phyloP scores from a whole-genome alignment of 2,113 vertebrate species.

The Paralichthys olivaceus region DNA sequence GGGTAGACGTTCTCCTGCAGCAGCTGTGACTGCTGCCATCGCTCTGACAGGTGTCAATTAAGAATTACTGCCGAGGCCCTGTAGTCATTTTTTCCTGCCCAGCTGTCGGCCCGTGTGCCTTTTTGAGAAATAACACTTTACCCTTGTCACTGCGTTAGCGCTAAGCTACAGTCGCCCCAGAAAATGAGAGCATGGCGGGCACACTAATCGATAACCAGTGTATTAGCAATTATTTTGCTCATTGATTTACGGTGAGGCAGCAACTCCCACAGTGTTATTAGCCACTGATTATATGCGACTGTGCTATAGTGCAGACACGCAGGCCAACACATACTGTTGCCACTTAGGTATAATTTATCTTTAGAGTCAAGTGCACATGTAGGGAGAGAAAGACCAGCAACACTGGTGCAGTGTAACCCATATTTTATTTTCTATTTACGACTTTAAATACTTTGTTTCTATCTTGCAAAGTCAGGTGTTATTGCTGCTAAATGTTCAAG shows the following conservation, averaged over 20 bases:
- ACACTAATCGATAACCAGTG: slow-evolving; percentile 98
- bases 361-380: neutral
- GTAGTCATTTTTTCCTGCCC: slow-evolving; percentile 86
- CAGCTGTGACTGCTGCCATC: slow-evolving; percentile 89
- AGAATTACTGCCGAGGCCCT: slow-evolving; percentile 95
- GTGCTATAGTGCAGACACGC: slow-evolving; percentile 76
- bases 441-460: too few species aligned
- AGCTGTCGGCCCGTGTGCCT: slow-evolving; percentile 88
- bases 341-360: slow-evolving; percentile 40
- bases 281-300: slow-evolving; percentile 96
- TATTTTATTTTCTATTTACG: neutral
- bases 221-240: slow-evolving; percentile 99
- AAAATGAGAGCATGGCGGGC: slow-evolving; percentile 93
- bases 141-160: slow-evolving; percentile 98
- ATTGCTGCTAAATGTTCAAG: too few species aligned
- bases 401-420: neutral
- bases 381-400: neutral
- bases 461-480: too few species aligned
- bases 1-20: slow-evolving; percentile 90
- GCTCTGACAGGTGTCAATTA: slow-evolving; percentile 99
- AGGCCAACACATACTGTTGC: slow-evolving; percentile 25
- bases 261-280: slow-evolving; percentile 95
- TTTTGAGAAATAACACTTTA: slow-evolving; percentile 99
- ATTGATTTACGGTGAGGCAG: slow-evolving; percentile 97
- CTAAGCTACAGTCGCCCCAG: slow-evolving; percentile 90